Base-by-base conservation (phyloP, 2,888 invertebrate species). In the Romanomermis culicivorax region DNA sequence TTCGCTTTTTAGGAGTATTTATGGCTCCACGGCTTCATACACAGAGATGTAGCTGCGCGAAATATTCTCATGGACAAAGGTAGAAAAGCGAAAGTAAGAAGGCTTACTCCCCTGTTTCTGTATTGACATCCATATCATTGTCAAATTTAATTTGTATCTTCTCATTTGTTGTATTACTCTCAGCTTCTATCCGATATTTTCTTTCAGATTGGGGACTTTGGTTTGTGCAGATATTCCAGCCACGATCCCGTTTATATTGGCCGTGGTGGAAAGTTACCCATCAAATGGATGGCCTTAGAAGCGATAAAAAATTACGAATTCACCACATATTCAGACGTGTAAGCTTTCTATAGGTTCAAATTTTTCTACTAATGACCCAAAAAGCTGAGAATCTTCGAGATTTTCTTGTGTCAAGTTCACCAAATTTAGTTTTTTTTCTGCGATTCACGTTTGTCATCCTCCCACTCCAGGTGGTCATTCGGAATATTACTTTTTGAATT, bases 401-500 rank as follows among this genome's bases (percentile, higher is more conserved):
- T n/a, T n/a, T n/a, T n/a, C n/a, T n/a, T n/a, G n/a, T n/a, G n/a
- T n/a, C n/a, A n/a, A n/a, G n/a, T n/a, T n/a, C n/a, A n/a, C n/a
- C n/a, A n/a, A n/a, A n/a, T n/a, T n/a, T n/a, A n/a, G n/a, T n/a
- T n/a, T n/a, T n/a, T n/a, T n/a, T n/a, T n/a, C n/a, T n/a, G n/a
- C n/a, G n/a, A n/a, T n/a, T n/a, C n/a, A n/a, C n/a, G n/a, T n/a
- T n/a, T n/a, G n/a, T n/a, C n/a, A n/a, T n/a, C n/a, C n/a, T n/a
- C n/a, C n/a, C n/a, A n/a, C n/a, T 58, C 43, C 36, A 65, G 54
- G 63, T 82, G 58, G 69, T 72, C 60, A 72, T 82, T 64, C 70
- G 74, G 60, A 71, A 74, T 67, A 68, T 77, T 55, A 67, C 74
- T 66, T 70, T 77, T 60, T 71, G 73, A 64, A 77, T 62, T 79